Conservation (phyloP, 2,113 vertebrate genomes). For the Ranitomeya variabilis region DNA sequence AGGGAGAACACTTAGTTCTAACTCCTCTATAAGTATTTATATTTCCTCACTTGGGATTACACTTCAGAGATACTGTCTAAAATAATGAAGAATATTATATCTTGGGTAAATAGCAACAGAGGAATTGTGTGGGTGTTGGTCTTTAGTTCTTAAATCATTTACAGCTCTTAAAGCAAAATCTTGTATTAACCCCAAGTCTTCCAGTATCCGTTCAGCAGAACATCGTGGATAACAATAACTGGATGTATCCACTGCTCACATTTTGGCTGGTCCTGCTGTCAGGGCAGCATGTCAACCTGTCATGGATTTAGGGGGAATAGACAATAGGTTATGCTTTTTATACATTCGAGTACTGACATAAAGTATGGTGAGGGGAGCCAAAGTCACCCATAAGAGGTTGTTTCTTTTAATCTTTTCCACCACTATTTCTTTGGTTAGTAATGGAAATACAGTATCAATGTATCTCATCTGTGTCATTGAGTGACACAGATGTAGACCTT, state of each 20-base stretch:
- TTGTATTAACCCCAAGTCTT: background rate
- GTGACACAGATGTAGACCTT: too few species aligned
- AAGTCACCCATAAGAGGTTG: too few species aligned
- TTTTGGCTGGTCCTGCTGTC: background rate
- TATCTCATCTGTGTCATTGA: too few species aligned
- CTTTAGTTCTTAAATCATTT: background rate
- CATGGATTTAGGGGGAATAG: background rate
- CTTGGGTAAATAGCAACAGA: background rate
- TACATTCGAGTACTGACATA: background rate
- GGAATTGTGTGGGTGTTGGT: background rate
- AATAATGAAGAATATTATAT: background rate
- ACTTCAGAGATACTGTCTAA: background rate
- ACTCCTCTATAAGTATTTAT: background rate
- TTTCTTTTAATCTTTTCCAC: too few species aligned
- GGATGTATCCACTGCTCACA: background rate
- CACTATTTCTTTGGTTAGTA: too few species aligned
- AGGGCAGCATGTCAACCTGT: too few species aligned
- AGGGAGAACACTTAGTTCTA: background rate
- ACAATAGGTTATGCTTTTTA: background rate
- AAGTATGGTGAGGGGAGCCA: background rate
- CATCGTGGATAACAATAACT: background rate
- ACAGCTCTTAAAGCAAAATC: background rate
- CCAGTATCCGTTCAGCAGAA: background rate
- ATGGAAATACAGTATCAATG: too few species aligned
- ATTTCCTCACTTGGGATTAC: conserved; percentile 8